Percentiles rank a stretch among this genome's conserved stretches.
These are phyloP conservation scores for Mormyrops boulengeri DNA, from an alignment of 2,797 vertebrate species.

Conservation along the genomic window DNA sequence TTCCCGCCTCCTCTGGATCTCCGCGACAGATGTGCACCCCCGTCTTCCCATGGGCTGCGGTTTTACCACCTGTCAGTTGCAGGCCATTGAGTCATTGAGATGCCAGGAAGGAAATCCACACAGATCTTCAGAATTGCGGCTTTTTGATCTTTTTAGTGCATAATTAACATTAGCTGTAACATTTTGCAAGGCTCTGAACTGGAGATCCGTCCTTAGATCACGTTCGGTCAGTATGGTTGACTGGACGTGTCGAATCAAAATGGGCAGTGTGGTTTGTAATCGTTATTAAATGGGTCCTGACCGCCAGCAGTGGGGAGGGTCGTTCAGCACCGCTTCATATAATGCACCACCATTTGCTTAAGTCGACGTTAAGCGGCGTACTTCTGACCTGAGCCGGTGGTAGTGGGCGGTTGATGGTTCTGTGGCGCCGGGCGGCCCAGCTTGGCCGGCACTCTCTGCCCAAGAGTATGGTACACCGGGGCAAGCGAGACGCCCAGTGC, in stretches of 20 bases:
- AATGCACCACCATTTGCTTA: neutral
- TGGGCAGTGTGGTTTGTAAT: neutral
- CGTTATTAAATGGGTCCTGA: neutral
- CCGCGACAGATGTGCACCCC: slow-evolving; percentile 53
- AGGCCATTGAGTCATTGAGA: neutral
- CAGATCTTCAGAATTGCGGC: neutral
- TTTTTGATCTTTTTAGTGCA: neutral
- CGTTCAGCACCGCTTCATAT: neutral
- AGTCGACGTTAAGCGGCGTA: neutral
- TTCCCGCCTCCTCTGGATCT: slow-evolving; percentile 52
- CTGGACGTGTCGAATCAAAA: neutral
- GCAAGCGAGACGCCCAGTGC: neutral
- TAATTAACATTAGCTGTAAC: neutral
- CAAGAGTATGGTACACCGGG: neutral
- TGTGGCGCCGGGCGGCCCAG: neutral
- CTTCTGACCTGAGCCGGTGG: neutral
- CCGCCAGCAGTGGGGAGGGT: neutral
- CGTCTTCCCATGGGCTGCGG: neutral
- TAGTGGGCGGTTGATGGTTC: neutral
- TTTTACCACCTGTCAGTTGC: slow-evolving; percentile 21
- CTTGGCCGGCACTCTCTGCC: neutral
- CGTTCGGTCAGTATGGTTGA: neutral
- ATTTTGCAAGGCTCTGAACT: neutral
- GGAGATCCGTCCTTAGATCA: neutral
- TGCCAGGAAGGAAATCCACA: neutral